Evolutionary conservation across 64 coral and sea anemone genomes (phyloP).

Genomic region (Porites australiensis): DNA sequence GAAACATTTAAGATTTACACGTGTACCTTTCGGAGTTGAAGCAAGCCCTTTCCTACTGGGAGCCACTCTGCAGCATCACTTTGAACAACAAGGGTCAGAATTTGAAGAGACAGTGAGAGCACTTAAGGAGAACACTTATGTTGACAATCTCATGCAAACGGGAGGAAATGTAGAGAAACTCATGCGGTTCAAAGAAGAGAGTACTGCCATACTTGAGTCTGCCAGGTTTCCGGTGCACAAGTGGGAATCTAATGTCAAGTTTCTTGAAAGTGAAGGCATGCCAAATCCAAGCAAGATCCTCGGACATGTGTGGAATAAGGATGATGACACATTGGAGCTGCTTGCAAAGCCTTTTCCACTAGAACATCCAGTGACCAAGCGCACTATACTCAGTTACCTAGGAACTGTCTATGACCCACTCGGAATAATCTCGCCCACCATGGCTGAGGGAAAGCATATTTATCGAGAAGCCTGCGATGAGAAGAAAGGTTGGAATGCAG

Average conservation of each 20-base stretch:
- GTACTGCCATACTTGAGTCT: neutral
- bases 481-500: neutral
- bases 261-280: neutral
- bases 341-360: too few species aligned
- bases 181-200: neutral
- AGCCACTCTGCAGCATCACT: too few species aligned
- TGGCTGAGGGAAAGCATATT: neutral
- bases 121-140: neutral
- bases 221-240: neutral
- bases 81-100: too few species aligned
- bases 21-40: too few species aligned
- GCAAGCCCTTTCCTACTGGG: too few species aligned
- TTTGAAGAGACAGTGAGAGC: too few species aligned
- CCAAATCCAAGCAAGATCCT: constrained; percentile 13
- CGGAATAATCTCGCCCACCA: neutral
- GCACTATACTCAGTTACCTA: constrained; percentile 2
- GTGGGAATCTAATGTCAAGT: neutral
- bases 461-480: neutral
- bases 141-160: neutral
- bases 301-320: neutral
- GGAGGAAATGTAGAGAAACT: too few species aligned
- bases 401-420: constrained; percentile 7
- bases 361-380: neutral
- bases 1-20: too few species aligned
- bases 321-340: neutral